Evolutionary conservation across 2,113 vertebrate genomes (phyloP).

Genomic region (Panthera tigris): DNA sequence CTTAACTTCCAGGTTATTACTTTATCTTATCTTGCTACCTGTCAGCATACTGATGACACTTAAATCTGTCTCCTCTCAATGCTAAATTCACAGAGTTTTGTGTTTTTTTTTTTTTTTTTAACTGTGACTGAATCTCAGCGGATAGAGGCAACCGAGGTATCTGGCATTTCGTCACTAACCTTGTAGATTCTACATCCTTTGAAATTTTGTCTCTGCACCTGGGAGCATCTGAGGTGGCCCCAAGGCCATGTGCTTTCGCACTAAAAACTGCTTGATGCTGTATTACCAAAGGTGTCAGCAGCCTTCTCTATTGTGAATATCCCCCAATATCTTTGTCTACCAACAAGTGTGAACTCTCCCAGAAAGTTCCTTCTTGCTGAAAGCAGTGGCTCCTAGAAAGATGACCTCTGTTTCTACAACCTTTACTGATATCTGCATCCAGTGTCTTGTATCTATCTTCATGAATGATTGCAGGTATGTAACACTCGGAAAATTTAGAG

Average conservation of each 20-base stretch:
- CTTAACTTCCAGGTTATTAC: slow-evolving; percentile 35
- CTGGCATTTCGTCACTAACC: background rate
- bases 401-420: background rate
- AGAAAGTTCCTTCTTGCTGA: background rate
- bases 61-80: slow-evolving; percentile 58
- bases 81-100: background rate
- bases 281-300: background rate
- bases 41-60: slow-evolving; percentile 51
- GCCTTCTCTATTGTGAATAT: background rate
- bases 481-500: background rate
- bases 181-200: slow-evolving; percentile 26
- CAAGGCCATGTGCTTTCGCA: slow-evolving; percentile 13
- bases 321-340: background rate
- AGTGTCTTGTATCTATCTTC: background rate
- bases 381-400: slow-evolving; percentile 15
- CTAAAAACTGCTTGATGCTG: background rate
- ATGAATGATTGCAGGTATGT: background rate
- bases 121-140: slow-evolving; percentile 23
- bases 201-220: slow-evolving; percentile 44
- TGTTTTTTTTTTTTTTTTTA: background rate
- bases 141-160: slow-evolving; percentile 25
- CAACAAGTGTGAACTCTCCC: background rate
- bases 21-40: slow-evolving; percentile 57
- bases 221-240: background rate
- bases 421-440: background rate